phyloP scores from a whole-genome alignment of 2,888 invertebrate species.

The Glaucopsyche alexis region DNA sequence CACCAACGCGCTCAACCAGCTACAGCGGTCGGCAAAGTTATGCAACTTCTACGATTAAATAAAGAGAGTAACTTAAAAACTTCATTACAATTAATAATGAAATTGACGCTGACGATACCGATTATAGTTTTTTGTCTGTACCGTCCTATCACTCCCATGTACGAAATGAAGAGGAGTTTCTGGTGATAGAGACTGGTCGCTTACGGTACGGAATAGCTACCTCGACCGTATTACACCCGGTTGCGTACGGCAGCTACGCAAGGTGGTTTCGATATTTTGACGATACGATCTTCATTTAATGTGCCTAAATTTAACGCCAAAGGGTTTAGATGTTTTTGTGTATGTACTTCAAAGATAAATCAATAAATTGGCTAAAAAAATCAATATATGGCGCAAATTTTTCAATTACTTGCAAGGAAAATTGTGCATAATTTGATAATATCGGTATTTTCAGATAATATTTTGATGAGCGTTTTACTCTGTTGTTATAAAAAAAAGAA shows the following conservation, averaged over 20 bases:
- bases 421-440: not conserved
- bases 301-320: slow-evolving; percentile 27
- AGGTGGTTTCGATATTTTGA: slow-evolving; percentile 48
- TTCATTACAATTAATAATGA: too few relatives aligned
- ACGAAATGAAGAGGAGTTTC: not conserved
- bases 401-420: slow-evolving; percentile 11
- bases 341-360: slow-evolving; percentile 23
- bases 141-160: not conserved
- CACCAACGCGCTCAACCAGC: too few relatives aligned
- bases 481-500: not conserved
- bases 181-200: not conserved
- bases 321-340: slow-evolving; percentile 9
- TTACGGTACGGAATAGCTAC: not conserved
- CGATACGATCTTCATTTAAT: slow-evolving; percentile 39
- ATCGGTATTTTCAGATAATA: not conserved
- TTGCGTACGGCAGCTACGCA: slow-evolving; percentile 62
- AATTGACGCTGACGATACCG: too few relatives aligned
- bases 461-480: not conserved
- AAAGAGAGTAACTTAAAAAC: too few relatives aligned
- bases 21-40: too few relatives aligned
- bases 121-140: not conserved
- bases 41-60: too few relatives aligned
- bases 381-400: slow-evolving; percentile 9
- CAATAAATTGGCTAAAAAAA: not conserved
- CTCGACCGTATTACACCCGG: slow-evolving; percentile 70